phyloP scores from a whole-genome alignment of 1,140 invertebrate species.

The Sinella curviseta region DNA sequence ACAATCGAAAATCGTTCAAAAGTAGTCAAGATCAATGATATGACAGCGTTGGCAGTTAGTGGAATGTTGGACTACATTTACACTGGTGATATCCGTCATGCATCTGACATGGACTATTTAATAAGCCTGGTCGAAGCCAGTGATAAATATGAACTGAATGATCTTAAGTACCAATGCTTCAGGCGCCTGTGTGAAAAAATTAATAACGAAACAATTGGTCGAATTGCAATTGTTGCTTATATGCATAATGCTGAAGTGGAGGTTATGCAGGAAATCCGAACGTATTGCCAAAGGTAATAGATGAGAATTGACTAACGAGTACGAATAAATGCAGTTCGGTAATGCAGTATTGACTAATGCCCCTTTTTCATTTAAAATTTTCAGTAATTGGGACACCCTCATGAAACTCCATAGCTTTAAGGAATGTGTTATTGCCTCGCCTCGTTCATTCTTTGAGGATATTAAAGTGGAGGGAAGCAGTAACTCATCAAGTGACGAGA shows the following conservation, averaged over 20 bases:
- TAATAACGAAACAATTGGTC: not conserved
- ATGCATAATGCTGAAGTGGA: conserved; percentile 22
- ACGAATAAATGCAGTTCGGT: not conserved
- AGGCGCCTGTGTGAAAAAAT: conserved; percentile 1
- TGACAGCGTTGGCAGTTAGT: not conserved
- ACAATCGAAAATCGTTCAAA: conserved; percentile 15
- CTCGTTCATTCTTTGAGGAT: conserved; percentile 15
- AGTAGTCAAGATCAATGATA: conserved; percentile 12
- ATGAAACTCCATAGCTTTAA: not conserved
- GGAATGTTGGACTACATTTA: conserved; percentile 25
- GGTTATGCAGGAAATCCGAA: not conserved
- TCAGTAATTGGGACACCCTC: conserved; percentile 21
- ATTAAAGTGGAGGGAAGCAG: not conserved
- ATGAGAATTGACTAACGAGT: not conserved
- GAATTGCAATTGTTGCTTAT: conserved; percentile 19
- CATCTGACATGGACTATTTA: conserved; percentile 9
- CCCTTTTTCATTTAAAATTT: not conserved
- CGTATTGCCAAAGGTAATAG: not conserved
- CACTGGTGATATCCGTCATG: not conserved
- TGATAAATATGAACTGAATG: conserved; percentile 21
- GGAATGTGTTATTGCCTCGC: conserved; percentile 12
- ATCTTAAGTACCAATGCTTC: conserved; percentile 16
- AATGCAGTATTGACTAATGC: not conserved
- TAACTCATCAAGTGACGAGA: not conserved
- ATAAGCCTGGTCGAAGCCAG: conserved; percentile 7